phyloP scores from a whole-genome alignment of 2,888 invertebrate genomes.

The Conchocele bisecta region DNA sequence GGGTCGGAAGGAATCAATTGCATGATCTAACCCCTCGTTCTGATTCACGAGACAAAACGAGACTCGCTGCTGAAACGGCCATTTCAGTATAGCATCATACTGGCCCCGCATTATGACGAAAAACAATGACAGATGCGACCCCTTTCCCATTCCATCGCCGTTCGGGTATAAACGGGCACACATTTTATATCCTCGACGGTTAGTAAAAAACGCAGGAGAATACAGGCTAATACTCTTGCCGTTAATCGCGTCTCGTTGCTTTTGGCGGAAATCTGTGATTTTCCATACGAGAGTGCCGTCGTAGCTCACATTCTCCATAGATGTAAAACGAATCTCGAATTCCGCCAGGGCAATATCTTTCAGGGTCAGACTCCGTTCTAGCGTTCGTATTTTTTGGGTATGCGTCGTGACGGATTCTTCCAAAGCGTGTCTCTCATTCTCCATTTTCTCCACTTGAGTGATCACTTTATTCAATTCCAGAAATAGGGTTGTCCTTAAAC shows the following conservation, averaged over 20 bases:
- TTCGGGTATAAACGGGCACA: constrained; percentile 78
- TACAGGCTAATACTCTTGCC: constrained; percentile 77
- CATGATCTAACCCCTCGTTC: constrained; percentile 74
- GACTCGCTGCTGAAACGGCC: constrained; percentile 80
- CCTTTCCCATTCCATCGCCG: constrained; percentile 81
- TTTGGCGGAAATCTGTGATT: constrained; percentile 74
- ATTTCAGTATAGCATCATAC: constrained; percentile 77
- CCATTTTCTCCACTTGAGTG: constrained; percentile 64
- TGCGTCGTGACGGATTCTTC: constrained; percentile 47
- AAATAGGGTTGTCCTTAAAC: too few species aligned
- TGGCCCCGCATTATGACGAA: constrained; percentile 79
- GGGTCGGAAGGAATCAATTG: constrained; percentile 81
- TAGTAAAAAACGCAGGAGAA: constrained; percentile 80
- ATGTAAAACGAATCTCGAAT: constrained; percentile 68
- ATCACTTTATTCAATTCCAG: too few species aligned
- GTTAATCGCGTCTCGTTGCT: constrained; percentile 73
- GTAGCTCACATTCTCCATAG: constrained; percentile 73
- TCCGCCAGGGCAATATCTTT: constrained; percentile 69
- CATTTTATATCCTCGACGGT: constrained; percentile 79
- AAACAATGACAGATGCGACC: constrained; percentile 80
- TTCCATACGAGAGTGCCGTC: constrained; percentile 81
- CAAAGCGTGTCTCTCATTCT: constrained; percentile 40
- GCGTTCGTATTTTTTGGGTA: constrained; percentile 52
- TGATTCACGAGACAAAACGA: constrained; percentile 81
- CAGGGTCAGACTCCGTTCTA: constrained; percentile 61